A percentile compares a stretch with the other conserved stretches of the same genome.
Evolutionary conservation across 2,797 vertebrate species (phyloP).

Genomic region (Lepus oiostolus): DNA sequence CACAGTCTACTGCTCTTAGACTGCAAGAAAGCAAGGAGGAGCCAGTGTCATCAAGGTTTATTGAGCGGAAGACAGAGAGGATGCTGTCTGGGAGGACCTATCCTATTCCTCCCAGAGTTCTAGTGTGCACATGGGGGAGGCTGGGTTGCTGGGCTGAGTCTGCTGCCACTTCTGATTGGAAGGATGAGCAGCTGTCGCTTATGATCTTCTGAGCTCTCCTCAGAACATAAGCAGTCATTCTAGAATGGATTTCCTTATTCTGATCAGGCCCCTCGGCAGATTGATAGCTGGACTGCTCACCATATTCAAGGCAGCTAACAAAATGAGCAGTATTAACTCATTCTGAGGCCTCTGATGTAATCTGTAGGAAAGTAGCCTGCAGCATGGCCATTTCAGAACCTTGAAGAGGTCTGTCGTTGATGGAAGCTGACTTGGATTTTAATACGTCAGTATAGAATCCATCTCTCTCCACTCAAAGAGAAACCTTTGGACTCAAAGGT

Average conservation of each 20-base stretch:
- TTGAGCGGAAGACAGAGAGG: constrained; percentile 33
- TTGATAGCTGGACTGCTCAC: neutral
- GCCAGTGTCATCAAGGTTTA: neutral
- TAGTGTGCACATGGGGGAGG: neutral
- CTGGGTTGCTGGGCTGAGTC: neutral
- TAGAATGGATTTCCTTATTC: neutral
- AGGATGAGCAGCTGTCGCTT: constrained; percentile 7
- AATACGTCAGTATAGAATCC: neutral
- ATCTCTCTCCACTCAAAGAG: neutral
- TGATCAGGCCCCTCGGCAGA: neutral
- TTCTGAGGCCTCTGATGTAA: neutral
- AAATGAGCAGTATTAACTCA: neutral
- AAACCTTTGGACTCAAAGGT: neutral
- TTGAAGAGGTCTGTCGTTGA: neutral
- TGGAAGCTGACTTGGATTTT: neutral
- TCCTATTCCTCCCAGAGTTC: neutral
- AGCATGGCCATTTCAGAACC: neutral
- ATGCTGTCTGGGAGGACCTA: neutral
- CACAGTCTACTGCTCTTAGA: neutral
- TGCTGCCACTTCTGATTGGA: neutral
- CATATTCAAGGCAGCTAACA: constrained; percentile 10
- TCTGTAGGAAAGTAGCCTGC: neutral
- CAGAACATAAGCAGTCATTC: neutral
- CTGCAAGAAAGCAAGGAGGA: neutral
- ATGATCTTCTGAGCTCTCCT: neutral